phyloP scores from a whole-genome alignment of 2,113 vertebrate species.

The Corythaeola cristata region DNA sequence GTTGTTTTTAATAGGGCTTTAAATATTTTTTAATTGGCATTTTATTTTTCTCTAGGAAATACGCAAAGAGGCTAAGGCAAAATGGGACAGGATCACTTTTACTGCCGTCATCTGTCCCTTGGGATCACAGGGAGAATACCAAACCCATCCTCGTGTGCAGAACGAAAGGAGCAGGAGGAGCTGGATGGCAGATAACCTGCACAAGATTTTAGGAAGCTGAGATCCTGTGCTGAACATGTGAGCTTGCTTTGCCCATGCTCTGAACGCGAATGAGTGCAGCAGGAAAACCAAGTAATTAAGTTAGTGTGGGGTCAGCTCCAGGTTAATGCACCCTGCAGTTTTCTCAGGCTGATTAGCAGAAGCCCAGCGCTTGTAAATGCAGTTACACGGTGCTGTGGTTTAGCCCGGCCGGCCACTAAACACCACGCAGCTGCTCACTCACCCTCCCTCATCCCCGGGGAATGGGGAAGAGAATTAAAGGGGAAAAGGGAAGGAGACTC shows the following conservation, averaged over 20 bases:
- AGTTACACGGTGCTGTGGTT: neutral
- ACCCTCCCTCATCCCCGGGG: too few species aligned
- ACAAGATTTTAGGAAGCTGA: neutral
- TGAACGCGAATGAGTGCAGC: fast-evolving
- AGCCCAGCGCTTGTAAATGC: neutral
- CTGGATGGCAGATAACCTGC: neutral
- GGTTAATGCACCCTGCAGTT: neutral
- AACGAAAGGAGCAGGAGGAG: neutral
- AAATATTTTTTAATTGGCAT: constrained; percentile 37
- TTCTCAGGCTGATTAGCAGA: neutral
- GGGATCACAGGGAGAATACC: neutral
- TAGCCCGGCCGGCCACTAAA: too few species aligned
- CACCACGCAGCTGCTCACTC: too few species aligned
- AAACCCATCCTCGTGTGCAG: fast-evolving
- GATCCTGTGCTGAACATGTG: neutral
- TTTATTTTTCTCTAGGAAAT: neutral
- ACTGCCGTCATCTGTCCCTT: fast-evolving
- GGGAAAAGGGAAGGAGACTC: too few species aligned
- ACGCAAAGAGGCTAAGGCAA: fast-evolving
- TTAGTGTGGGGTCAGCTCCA: neutral
- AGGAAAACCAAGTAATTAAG: neutral
- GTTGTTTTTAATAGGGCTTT: neutral
- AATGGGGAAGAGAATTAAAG: too few species aligned
- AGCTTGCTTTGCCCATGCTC: neutral
- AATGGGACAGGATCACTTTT: neutral